A percentile compares a stretch with the other conserved stretches of the same genome.
Conservation (phyloP, 2,113 vertebrate genomes). For the Tupaia chinensis region DNA sequence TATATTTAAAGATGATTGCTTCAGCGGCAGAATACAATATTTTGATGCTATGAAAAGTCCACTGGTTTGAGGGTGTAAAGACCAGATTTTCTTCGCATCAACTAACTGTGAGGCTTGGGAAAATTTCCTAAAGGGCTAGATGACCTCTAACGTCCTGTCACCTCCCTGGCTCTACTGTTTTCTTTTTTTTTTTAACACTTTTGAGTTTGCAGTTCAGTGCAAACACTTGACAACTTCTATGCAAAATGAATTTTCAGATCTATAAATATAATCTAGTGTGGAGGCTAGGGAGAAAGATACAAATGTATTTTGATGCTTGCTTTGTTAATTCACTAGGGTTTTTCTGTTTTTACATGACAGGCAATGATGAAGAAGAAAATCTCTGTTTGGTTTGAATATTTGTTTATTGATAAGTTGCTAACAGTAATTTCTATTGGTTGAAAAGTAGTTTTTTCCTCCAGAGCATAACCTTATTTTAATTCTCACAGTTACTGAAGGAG, state of each 20-base stretch:
- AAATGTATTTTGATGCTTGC: conserved; percentile 54
- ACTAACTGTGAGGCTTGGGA: not conserved
- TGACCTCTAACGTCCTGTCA: not conserved
- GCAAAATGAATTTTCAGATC: conserved; percentile 67
- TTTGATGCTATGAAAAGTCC: not conserved
- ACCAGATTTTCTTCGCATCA: not conserved
- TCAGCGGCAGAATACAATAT: conserved; percentile 10
- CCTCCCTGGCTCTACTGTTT: not conserved
- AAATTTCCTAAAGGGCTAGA: conserved; percentile 6
- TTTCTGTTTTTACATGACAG: conserved; percentile 59
- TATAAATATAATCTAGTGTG: conserved; percentile 50
- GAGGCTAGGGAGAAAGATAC: conserved; percentile 49
- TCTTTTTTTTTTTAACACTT: not conserved
- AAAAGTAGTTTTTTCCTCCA: not conserved
- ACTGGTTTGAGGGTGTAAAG: not conserved
- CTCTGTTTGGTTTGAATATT: conserved; percentile 6
- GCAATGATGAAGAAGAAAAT: not conserved
- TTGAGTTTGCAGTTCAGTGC: conserved; percentile 28
- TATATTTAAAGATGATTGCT: not conserved
- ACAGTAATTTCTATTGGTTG: not conserved
- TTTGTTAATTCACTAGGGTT: conserved; percentile 62
- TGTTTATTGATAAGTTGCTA: conserved; percentile 25
- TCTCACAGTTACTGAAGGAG: not conserved
- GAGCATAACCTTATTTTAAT: not conserved
- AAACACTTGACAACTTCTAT: conserved; percentile 40